A percentile compares a stretch with the other conserved stretches of the same genome.
Conservation (phyloP, 1,140 invertebrate species). For the Drosophila persimilis region DNA sequence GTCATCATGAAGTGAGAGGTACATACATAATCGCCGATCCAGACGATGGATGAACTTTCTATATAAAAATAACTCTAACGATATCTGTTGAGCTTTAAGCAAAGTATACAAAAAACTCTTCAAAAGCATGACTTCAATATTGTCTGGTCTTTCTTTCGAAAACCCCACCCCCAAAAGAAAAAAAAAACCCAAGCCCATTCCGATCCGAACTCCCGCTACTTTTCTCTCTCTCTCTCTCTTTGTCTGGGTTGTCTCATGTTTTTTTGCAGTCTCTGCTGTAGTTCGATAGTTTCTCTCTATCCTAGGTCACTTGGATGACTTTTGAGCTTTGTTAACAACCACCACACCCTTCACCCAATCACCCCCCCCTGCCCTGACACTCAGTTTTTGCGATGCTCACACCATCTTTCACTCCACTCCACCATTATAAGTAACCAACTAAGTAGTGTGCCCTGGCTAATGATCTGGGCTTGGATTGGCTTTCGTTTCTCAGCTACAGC, state of each 20-base stretch:
- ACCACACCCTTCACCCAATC: constrained; percentile 6
- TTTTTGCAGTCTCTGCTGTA: constrained; percentile 31
- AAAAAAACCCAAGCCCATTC: constrained; percentile 3
- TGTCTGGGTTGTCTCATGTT: constrained; percentile 18
- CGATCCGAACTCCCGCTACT: constrained; percentile 21
- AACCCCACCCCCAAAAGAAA: neutral
- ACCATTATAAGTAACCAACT: constrained; percentile 27
- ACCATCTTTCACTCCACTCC: constrained; percentile 26
- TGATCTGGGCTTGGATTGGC: constrained; percentile 28
- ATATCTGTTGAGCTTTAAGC: constrained; percentile 36
- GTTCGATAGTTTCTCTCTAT: constrained; percentile 18
- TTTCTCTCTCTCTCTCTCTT: constrained; percentile 12
- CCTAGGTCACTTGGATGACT: constrained; percentile 21
- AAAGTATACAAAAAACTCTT: constrained; percentile 21
- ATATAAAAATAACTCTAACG: constrained; percentile 16
- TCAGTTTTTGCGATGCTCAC: constrained; percentile 44
- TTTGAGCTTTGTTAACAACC: constrained; percentile 14
- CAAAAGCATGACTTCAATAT: constrained; percentile 44
- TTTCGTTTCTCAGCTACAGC: constrained; percentile 28
- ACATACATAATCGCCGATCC: constrained; percentile 11
- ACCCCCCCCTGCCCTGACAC: constrained; percentile 11
- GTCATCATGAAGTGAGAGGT: constrained; percentile 16
- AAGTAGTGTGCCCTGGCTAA: constrained; percentile 27
- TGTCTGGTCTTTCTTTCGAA: constrained; percentile 30
- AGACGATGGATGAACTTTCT: constrained; percentile 12